These are phyloP conservation scores for Falco novaeseelandiae DNA, from an alignment of 2,797 vertebrate genomes.

Conservation along the genomic window DNA sequence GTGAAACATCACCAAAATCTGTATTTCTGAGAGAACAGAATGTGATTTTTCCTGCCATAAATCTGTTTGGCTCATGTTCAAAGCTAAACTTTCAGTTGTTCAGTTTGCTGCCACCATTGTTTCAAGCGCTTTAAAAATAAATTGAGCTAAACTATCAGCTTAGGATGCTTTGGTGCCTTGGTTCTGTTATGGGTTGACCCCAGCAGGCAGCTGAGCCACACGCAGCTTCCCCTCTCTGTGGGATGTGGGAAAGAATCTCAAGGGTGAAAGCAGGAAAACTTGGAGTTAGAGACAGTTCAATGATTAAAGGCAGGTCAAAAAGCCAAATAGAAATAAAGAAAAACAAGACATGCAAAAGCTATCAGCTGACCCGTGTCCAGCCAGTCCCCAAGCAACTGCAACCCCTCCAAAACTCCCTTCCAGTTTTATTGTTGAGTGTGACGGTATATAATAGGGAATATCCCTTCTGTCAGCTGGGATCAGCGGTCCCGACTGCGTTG, in stretches of 20 bases:
- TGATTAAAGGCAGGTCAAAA: not conserved
- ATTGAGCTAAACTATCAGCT: not conserved
- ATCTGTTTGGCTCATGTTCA: not conserved
- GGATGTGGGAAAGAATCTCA: no score
- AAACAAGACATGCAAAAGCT: not conserved
- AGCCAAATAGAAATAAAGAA: not conserved
- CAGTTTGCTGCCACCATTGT: not conserved
- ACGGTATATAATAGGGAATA: not conserved
- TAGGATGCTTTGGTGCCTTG: not conserved
- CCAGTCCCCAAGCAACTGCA: not conserved
- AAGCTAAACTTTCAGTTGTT: not conserved
- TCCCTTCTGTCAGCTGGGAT: not conserved
- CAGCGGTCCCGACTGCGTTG: not conserved
- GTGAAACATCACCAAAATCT: not conserved
- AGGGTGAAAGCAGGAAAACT: not conserved
- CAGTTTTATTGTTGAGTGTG: not conserved
- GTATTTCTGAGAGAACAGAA: not conserved
- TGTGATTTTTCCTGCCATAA: not conserved
- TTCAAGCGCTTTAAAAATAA: not conserved
- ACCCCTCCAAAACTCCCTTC: not conserved
- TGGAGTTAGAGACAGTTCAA: not conserved
- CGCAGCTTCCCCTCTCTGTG: no score
- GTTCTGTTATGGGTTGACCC: not conserved
- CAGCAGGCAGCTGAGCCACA: no score
- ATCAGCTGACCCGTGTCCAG: not conserved